phyloP scores from a whole-genome alignment of 2,113 vertebrate genomes.

The Campylorhamphus procurvoides region DNA sequence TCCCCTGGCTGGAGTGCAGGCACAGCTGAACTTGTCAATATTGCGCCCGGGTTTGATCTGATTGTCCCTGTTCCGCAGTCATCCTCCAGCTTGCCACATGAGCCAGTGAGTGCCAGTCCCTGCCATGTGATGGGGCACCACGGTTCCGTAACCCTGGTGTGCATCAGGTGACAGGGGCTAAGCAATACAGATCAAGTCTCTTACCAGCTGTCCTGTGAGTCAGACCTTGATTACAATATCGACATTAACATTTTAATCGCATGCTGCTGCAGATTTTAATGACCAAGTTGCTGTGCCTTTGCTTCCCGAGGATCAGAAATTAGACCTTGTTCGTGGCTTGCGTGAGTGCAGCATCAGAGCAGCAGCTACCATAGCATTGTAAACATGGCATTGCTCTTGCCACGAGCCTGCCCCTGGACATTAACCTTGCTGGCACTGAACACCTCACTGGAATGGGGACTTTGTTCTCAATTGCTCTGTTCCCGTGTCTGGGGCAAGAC shows the following conservation, averaged over 20 bases:
- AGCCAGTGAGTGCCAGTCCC: background rate
- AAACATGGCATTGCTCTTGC: background rate
- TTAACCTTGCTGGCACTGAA: slow-evolving; percentile 26
- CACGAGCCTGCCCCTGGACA: background rate
- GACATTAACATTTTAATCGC: slow-evolving; percentile 66
- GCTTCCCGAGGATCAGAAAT: slow-evolving; percentile 25
- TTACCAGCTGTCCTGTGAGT: slow-evolving; percentile 56
- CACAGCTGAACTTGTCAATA: background rate
- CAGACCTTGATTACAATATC: slow-evolving; percentile 66
- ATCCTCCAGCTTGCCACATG: background rate
- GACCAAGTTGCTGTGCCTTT: slow-evolving; percentile 1
- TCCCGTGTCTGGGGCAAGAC: background rate
- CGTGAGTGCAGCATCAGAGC: background rate
- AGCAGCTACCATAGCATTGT: background rate
- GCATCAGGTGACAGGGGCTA: slow-evolving; percentile 33
- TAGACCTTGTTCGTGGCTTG: background rate
- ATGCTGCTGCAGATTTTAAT: slow-evolving; percentile 33
- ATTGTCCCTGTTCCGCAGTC: background rate
- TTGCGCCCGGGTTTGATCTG: fast-evolving
- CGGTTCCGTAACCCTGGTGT: slow-evolving; percentile 2
- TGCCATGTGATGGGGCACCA: slow-evolving; percentile 16
- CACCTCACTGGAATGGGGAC: background rate
- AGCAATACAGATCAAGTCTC: slow-evolving; percentile 50
- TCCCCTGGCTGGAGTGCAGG: background rate
- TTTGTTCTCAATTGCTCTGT: slow-evolving; percentile 36